Base-by-base conservation (phyloP, 1,140 invertebrate genomes). In the Lepidostoma basale region DNA sequence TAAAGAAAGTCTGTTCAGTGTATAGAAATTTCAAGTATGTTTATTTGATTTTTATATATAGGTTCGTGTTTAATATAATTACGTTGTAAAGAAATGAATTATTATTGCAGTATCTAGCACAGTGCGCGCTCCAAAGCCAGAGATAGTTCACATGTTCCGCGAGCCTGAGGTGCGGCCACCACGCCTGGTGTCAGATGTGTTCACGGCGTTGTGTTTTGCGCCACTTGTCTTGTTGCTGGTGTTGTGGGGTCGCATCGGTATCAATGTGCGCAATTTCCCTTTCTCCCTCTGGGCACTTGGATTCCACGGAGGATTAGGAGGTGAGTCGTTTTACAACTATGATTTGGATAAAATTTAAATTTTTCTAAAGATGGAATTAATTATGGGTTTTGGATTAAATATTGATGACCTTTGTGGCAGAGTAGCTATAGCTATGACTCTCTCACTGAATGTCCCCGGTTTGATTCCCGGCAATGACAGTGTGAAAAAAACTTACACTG, bases 81-180 rank as follows among this genome's bases (percentile, higher is more conserved):
- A 14, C 12, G n/a, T 14, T 42, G n/a, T 18, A 42, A 42, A n/a
- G 20, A 18, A n/a, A n/a, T n/a, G n/a, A n/a, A n/a, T n/a, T n/a
- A n/a, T 49, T 3, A 22, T 64, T 52, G 3, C 45, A 64, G 33
- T 14, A 14, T 16, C 22, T 20, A 25, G 30, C 18, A 12, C 26
- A n/a, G 44, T 77, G 62, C 86, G 79, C 81, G 80, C 84, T 45
- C 86, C 89, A 12, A 91, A 94, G 77, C 89, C 92, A 3, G 93
- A 97, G 84, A 97, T 98, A 72, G 84, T 89, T 85, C 97, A 99
- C 83, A 81, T 91, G 82, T 99, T 99, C 87, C 89, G 96, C 28
- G 88, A 90, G 77, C 93, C 96, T 9, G 97, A 99, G 78, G 91
- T 92, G 74, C 86, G 96, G 45, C 97, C 98, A 44, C 86, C 96